Evolutionary conservation across 2,888 invertebrate species (phyloP), one percentile per base, ranked within the genome.

Genomic region (Platycheirus albimanus): DNA sequence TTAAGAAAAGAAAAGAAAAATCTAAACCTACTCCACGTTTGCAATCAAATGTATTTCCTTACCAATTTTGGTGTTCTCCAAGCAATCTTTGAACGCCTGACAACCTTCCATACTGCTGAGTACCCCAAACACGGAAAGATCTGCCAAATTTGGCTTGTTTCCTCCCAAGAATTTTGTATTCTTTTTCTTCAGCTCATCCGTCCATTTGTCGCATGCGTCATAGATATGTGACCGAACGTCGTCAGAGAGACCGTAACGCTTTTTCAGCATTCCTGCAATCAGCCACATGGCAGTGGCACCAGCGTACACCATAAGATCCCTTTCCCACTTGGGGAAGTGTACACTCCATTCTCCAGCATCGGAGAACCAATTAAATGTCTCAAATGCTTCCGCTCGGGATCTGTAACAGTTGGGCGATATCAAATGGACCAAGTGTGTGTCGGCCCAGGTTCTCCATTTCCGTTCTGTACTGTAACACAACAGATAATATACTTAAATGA

Each of bases 391-490:
- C 0, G 92, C 91, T 0, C 93, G 91, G 0, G 96, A 96, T 74
- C 98, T 94, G 89, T 99, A 99, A 30, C 99, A 98, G 91, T 99
- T 99, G 0, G 99, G 99, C 0, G 99, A 99, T 36, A 99, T 92
- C 0, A 95, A 94, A 89, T 99, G 99, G 0, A 99, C 98, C 1
- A 99, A 92, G 43, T 95, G 94, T 56, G 94, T 93, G 89, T 99
- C 99, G 0, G 96, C 96, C 99, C 99, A 99, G 88, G 95, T 94
- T 54, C 99, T 93, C 99, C 99, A 99, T 88, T 97, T 95, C 36
- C 97, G 93, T 91, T 99, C 99, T 86, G 96, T 95, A 43, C 98
- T 98, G 88, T 51, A 92, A 92, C 0, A 38, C 38, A 3, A 45
- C 10, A 10, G n/a, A 15, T 8, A 49, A 10, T 20, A 2, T 10